Conservation (phyloP, 1,140 invertebrate genomes). For the Drosophila seguyi region DNA sequence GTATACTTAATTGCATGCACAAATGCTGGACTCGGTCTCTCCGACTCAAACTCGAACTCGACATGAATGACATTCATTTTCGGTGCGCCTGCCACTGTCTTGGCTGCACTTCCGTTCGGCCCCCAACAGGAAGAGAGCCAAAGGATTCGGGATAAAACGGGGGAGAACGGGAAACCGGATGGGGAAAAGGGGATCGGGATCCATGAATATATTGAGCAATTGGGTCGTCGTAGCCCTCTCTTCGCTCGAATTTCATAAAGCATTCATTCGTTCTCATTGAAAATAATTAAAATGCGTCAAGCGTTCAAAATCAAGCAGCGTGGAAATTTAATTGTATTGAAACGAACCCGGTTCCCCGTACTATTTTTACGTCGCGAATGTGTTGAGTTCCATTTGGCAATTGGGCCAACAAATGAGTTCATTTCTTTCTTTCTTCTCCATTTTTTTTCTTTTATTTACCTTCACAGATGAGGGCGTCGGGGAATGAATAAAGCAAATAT, state of each 20-base stretch:
- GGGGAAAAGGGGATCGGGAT: conserved; percentile 3
- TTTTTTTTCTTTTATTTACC: conserved; percentile 13
- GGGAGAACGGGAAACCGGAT: background rate
- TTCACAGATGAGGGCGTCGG: conserved; percentile 22
- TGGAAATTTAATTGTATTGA: conserved; percentile 84
- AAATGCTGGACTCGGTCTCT: conserved; percentile 31
- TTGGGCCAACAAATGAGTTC: conserved; percentile 53
- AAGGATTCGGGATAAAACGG: conserved; percentile 57
- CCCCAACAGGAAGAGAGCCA: conserved; percentile 35
- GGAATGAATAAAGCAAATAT: conserved; percentile 30
- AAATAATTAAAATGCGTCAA: conserved; percentile 82
- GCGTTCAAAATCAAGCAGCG: conserved; percentile 81
- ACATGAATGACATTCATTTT: conserved; percentile 82
- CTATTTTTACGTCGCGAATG: conserved; percentile 22
- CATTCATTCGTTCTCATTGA: conserved; percentile 72
- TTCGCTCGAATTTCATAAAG: conserved; percentile 74
- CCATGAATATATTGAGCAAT: conserved; percentile 46
- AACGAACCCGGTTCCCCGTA: conserved; percentile 13
- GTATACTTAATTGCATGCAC: conserved; percentile 73
- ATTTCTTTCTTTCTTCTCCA: conserved; percentile 16
- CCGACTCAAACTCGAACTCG: conserved; percentile 11
- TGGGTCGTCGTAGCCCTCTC: conserved; percentile 39
- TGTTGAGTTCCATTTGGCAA: conserved; percentile 54
- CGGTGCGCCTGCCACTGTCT: conserved; percentile 32
- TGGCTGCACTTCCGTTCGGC: conserved; percentile 73